Conservation (phyloP, 2,888 invertebrate genomes). For the Eupithecia inturbata region DNA sequence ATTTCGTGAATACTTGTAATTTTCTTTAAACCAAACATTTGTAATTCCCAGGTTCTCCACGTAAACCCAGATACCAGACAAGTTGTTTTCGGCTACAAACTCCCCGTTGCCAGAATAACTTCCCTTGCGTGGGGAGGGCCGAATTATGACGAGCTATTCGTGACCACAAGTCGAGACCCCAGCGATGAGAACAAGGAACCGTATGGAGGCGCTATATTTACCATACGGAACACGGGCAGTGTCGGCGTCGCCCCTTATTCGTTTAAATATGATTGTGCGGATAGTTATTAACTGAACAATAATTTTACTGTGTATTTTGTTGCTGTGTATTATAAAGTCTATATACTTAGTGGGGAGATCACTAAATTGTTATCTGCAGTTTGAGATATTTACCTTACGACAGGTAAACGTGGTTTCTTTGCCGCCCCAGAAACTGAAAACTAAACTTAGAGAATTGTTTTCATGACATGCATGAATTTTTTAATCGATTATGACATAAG, state of each 20-base stretch:
- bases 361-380: background rate
- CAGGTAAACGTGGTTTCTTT: background rate
- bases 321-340: background rate
- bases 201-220: slow-evolving; percentile 69
- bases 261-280: slow-evolving; percentile 66
- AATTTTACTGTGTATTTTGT: background rate
- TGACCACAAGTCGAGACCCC: slow-evolving; percentile 78
- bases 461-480: too few relatives aligned
- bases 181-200: slow-evolving; percentile 52
- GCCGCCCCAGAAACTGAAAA: too few relatives aligned
- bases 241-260: slow-evolving; percentile 54
- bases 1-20: too few relatives aligned
- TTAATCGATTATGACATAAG: too few relatives aligned
- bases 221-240: slow-evolving; percentile 65
- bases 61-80: slow-evolving; percentile 79
- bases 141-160: slow-evolving; percentile 85
- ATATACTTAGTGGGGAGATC: background rate
- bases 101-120: slow-evolving; percentile 85
- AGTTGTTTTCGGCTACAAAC: slow-evolving; percentile 73
- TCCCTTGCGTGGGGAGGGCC: slow-evolving; percentile 88
- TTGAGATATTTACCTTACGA: background rate
- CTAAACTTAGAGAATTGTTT: too few relatives aligned
- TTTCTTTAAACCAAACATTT: background rate
- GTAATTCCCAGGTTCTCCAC: slow-evolving; percentile 50
- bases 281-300: slow-evolving; percentile 55